Percentiles rank a stretch among this genome's conserved stretches.
phyloP scores from a whole-genome alignment of 2,888 invertebrate genomes.

The Rotaria magnacalcarata region DNA sequence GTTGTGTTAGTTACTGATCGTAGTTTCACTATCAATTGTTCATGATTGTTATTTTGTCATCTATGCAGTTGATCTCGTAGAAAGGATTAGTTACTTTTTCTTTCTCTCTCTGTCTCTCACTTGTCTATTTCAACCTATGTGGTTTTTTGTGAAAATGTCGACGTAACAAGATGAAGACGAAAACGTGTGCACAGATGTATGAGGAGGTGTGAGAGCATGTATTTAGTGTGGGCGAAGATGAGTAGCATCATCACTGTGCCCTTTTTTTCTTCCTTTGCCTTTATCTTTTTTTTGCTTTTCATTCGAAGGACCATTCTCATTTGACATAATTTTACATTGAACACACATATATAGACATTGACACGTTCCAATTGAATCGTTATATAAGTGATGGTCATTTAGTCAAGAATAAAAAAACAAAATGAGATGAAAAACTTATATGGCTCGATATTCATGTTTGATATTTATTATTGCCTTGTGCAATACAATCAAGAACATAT shows the following conservation, averaged over 20 bases:
- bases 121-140: no score
- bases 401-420: background rate
- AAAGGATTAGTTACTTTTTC: background rate
- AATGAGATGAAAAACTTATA: background rate
- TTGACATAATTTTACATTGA: constrained; percentile 17
- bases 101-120: background rate
- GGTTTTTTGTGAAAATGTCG: background rate
- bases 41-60: background rate
- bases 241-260: constrained; percentile 25
- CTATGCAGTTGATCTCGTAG: background rate
- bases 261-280: background rate
- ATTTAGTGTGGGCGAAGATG: background rate
- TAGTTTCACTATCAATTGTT: background rate
- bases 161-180: constrained; percentile 1
- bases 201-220: constrained; percentile 18
- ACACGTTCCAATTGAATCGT: background rate
- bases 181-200: constrained; percentile 30
- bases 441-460: background rate
- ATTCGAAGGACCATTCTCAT: background rate
- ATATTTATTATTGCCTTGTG: background rate
- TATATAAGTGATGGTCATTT: background rate
- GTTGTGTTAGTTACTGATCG: background rate
- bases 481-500: background rate
- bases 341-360: background rate
- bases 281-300: background rate